phyloP scores from a whole-genome alignment of 2,113 vertebrate species.

The Dascyllus trimaculatus region DNA sequence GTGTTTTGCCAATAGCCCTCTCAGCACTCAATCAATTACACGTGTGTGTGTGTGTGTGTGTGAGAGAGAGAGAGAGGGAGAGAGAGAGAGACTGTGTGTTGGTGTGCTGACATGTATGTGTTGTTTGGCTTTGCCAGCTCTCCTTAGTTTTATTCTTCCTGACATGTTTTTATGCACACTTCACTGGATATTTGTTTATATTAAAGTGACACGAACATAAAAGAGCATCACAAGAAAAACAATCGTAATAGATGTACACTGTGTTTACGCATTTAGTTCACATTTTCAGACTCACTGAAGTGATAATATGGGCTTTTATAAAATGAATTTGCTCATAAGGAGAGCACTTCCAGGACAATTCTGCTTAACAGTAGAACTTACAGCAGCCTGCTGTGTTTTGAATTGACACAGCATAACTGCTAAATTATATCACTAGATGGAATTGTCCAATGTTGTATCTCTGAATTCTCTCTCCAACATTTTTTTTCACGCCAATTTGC shows the following conservation, averaged over 20 bases:
- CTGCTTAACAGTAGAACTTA: not conserved
- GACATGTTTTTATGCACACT: not conserved
- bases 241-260: conserved; percentile 3
- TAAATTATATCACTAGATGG: not conserved
- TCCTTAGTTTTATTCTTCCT: not conserved
- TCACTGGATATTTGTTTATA: conserved; percentile 12
- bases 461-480: not conserved
- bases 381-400: conserved; percentile 1
- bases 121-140: not conserved
- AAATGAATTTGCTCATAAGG: not conserved
- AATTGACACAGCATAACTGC: not conserved
- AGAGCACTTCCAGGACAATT: not conserved
- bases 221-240: not conserved
- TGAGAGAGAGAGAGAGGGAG: not conserved
- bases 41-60: conserved; percentile 34
- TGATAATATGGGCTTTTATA: not conserved
- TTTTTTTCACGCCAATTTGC: not conserved
- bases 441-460: not conserved
- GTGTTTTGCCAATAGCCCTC: conserved; percentile 49
- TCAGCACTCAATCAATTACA: conserved; percentile 52
- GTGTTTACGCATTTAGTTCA: not conserved
- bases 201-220: not conserved
- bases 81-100: conserved; percentile 11
- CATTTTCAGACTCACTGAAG: not conserved
- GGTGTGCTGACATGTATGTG: not conserved